Evolutionary conservation across 2,113 vertebrate species (phyloP), one percentile per base, ranked within the genome.

Genomic region (Bagarius yarrelli): DNA sequence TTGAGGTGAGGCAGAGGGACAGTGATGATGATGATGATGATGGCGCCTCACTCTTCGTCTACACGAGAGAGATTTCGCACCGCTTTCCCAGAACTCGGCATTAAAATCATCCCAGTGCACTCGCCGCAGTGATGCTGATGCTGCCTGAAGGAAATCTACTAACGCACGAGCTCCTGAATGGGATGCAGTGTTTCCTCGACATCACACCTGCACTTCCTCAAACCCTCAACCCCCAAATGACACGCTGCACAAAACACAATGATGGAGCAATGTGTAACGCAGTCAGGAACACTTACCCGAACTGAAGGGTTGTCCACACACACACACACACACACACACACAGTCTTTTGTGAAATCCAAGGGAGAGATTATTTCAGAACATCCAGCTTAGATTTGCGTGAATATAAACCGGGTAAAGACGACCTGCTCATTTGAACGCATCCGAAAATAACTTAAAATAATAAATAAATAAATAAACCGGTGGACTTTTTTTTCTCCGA

Each of bases 281-380:
- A 21, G 50, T 73, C 59, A 67, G 40, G 27, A 61, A 71, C 88
- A 93, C 93, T 94, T 89, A 94, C 70, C 93, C 91, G 86, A 87
- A 86, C 86, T 91, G 88, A 91, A 91, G 83, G 88, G 85, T 89
- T 84, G 88, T 89, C 47, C 23, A 23, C 8, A 21, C 19, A 59
- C 56, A n/a, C 56, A n/a, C 56, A n/a, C 56, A n/a, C 56, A n/a
- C 56, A n/a, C 56, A 81, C 87, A 87, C 88, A 84, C 89, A 86
- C 87, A 84, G 85, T 88, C 88, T 88, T 89, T 90, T 79, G 91
- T 89, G 87, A 86, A 89, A 90, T 92, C 92, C 92, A 92, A 73
- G 9, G 82, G 13, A 76, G 66, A 53, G 78, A 72, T 66, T 34
- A 80, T 87, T 86, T 90, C 83, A 85, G 87, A 50, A 80, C 76